These are phyloP conservation scores for Mesocentrotus franciscanus DNA, from an alignment of 53 echinoderm and acorn worm species.

Conservation along the genomic window DNA sequence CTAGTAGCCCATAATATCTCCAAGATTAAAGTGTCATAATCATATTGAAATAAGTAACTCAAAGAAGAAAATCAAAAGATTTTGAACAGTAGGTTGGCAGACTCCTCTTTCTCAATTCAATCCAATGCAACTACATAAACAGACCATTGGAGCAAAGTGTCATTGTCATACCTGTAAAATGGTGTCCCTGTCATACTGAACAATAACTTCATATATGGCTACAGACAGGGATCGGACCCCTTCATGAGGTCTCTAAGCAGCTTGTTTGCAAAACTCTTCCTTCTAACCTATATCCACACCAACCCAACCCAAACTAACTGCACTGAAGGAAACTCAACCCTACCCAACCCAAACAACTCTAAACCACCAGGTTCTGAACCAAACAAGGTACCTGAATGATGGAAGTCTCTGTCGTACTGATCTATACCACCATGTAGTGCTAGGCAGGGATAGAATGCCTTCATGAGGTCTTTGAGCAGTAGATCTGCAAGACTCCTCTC, in stretches of 20 bases:
- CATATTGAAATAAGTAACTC: too few relatives aligned
- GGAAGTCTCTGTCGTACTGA: slow-evolving; percentile 90
- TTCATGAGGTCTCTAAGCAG: slow-evolving; percentile 88
- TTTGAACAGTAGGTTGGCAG: too few relatives aligned
- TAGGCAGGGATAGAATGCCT: slow-evolving; percentile 83
- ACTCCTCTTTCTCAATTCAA: too few relatives aligned
- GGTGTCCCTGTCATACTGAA: slow-evolving; percentile 77
- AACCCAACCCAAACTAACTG: too few relatives aligned
- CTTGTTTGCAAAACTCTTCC: slow-evolving; percentile 66
- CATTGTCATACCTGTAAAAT: not conserved
- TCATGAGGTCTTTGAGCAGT: slow-evolving; percentile 88
- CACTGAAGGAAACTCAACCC: too few relatives aligned
- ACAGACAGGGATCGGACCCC: slow-evolving; percentile 85
- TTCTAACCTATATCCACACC: too few relatives aligned
- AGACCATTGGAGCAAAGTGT: too few relatives aligned
- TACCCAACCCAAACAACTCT: not conserved
- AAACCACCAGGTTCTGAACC: not conserved
- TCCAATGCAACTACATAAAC: too few relatives aligned
- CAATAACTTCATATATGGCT: slow-evolving; percentile 89
- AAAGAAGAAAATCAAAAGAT: too few relatives aligned
- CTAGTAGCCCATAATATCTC: too few relatives aligned
- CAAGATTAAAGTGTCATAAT: too few relatives aligned
- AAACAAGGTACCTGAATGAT: slow-evolving; percentile 81
- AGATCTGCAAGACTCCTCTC: slow-evolving; percentile 69
- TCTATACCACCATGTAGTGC: slow-evolving; percentile 94